A percentile compares a stretch with the other conserved stretches of the same genome.
phyloP scores from a whole-genome alignment of 2,888 invertebrate genomes.

The Zele albiditarsus region DNA sequence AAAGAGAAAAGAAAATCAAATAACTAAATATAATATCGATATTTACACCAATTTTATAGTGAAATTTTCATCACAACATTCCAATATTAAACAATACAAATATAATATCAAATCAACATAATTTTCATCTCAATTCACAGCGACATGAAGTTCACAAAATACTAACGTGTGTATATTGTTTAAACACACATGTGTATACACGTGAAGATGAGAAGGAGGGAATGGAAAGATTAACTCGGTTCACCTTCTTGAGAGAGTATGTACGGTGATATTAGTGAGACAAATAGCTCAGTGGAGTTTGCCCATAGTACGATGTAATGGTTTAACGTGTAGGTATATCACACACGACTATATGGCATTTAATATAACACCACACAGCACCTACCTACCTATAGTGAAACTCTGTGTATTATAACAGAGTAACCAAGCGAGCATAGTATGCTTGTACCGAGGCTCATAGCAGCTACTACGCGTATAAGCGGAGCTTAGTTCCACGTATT shows the following conservation, averaged over 20 bases:
- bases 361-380: conserved; percentile 32
- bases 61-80: too few relatives aligned
- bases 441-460: conserved; percentile 67
- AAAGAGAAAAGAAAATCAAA: too few relatives aligned
- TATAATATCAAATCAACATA: neutral
- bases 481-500: conserved; percentile 69
- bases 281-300: conserved; percentile 63
- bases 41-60: too few relatives aligned
- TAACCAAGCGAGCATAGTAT: conserved; percentile 60
- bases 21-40: too few relatives aligned
- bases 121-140: neutral
- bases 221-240: conserved; percentile 4
- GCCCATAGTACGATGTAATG: conserved; percentile 14
- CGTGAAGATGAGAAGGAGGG: neutral
- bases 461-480: conserved; percentile 68
- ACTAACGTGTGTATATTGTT: neutral
- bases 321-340: conserved; percentile 26
- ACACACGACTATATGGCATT: conserved; percentile 26
- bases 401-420: conserved; percentile 53
- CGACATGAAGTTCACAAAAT: too few relatives aligned
- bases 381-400: conserved; percentile 25
- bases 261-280: conserved; percentile 65
- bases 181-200: neutral
- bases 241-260: conserved; percentile 24
- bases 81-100: neutral